Base-by-base conservation (phyloP, 2,888 invertebrate genomes). In the Ecliptopera silaceata region DNA sequence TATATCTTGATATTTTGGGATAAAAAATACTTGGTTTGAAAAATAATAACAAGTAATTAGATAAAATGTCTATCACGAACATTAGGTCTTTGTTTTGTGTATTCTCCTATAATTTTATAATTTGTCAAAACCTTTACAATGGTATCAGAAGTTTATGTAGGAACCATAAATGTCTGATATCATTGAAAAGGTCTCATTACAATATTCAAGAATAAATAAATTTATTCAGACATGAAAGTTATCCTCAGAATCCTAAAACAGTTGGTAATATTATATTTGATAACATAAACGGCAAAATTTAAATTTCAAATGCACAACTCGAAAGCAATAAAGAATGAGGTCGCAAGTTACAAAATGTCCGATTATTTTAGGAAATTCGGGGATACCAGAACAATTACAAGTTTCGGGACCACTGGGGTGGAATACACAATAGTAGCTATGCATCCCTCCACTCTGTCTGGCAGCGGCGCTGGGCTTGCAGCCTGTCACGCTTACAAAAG, bases 231-330 rank as follows among this genome's bases (percentile, higher is more conserved):
- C 20, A 45, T 29, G 6, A 43, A 29, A 43, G 15, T 43, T 31
- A 29, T 31, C 12, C 31, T 1, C 44, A 32, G 44, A 44, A 44
- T 46, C 12, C 32, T 22, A 26, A 29, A 43, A 43, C 29, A 42
- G 26, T 43, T 43, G 3, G 29, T 17, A 43, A 43, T 15, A 43
- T 43, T 5, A 43, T 43, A 43, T 43, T 43, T 31, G 29, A 43
- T 43, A 17, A 43, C 26, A 2, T 13, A 43, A 43, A 43, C 11
- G 22, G 44, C 31, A 41, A 54, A 56, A 61, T 64, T 57, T 59
- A 59, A 61, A 61, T 57, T 64, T 59, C 59, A 64, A 64, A 64
- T 61, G 56, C 50, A 61, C 48, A 64, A 47, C 39, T 48, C 38
- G 46, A 51, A 36, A 45, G 45, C 45, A 47, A 56, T 58, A 58